These are phyloP conservation scores for Dissostichus mawsoni DNA, from an alignment of 2,113 vertebrate genomes.

Conservation along the genomic window DNA sequence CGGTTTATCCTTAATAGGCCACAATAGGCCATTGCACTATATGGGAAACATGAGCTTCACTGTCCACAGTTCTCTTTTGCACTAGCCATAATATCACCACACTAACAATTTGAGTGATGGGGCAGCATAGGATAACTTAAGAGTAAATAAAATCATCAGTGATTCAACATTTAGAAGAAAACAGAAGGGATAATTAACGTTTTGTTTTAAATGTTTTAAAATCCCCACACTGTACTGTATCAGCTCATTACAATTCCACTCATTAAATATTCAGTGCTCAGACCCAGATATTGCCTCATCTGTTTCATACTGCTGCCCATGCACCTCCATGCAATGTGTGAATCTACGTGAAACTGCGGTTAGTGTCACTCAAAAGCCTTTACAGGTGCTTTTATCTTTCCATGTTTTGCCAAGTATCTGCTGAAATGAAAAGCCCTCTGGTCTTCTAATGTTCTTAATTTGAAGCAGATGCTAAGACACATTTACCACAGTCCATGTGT, in stretches of 20 bases:
- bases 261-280: constrained; percentile 40
- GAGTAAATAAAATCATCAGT: background rate
- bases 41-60: background rate
- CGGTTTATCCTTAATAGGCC: background rate
- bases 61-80: background rate
- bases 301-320: background rate
- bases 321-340: background rate
- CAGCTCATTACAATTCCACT: constrained; percentile 24
- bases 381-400: background rate
- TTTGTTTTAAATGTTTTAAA: background rate
- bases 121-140: too few relatives aligned
- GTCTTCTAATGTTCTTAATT: constrained; percentile 2
- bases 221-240: background rate
- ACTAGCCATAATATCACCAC: background rate
- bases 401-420: background rate
- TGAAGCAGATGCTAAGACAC: background rate
- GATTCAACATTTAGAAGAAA: constrained; percentile 9
- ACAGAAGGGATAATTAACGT: background rate
- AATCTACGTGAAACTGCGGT: background rate
- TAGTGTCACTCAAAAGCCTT: background rate
- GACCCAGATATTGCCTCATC: constrained; percentile 23
- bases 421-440: constrained; percentile 1
- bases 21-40: background rate
- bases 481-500: background rate
- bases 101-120: background rate